These are phyloP conservation scores for Ibidorhyncha struthersii DNA, from an alignment of 2,113 vertebrate species.

Conservation along the genomic window DNA sequence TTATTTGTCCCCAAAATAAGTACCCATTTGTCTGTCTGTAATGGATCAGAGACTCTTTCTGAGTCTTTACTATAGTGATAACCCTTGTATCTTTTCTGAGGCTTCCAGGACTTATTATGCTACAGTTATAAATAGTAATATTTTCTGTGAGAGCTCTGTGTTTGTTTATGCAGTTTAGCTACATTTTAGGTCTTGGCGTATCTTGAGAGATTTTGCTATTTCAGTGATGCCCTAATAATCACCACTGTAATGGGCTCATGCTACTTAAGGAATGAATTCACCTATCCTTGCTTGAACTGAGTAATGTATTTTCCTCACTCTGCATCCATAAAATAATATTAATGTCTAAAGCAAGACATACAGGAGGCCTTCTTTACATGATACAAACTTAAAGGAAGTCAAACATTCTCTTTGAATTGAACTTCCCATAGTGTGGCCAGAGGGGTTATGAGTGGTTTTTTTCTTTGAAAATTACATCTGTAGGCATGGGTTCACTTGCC, in stretches of 20 bases:
- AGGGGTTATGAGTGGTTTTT: neutral
- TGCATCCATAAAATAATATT: neutral
- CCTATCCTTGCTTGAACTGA: neutral
- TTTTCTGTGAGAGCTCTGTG: neutral
- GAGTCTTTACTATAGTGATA: neutral
- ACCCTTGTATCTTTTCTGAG: neutral
- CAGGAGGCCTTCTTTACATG: neutral
- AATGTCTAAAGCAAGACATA: neutral
- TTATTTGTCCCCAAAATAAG: neutral
- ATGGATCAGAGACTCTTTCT: neutral
- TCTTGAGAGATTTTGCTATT: neutral
- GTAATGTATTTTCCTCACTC: neutral
- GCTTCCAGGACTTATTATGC: neutral
- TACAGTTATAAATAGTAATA: neutral
- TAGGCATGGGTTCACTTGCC: slow-evolving; percentile 6
- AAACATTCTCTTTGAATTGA: neutral
- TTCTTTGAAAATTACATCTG: slow-evolving; percentile 23
- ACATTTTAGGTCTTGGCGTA: neutral
- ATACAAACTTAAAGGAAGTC: neutral
- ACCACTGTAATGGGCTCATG: neutral
- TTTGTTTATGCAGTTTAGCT: neutral
- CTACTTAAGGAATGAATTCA: neutral
- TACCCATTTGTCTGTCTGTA: neutral
- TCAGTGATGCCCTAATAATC: neutral
- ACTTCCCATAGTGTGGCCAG: neutral